A percentile compares a stretch with the other conserved stretches of the same genome.
Conservation (phyloP, 1,140 invertebrate species). For the Procambarus virginalis region DNA sequence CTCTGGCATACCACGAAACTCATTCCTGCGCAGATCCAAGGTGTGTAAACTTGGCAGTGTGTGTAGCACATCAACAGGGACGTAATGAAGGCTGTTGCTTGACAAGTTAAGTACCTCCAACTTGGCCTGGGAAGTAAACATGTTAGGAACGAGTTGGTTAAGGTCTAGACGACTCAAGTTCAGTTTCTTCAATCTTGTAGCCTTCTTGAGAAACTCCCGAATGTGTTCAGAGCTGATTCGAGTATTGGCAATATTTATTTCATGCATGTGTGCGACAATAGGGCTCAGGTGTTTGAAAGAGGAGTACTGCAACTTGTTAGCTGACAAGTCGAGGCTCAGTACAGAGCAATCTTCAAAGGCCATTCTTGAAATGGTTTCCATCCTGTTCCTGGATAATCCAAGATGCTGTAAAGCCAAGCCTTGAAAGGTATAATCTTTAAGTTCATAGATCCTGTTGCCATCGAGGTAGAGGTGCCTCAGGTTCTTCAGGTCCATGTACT, state of each 20-base stretch:
- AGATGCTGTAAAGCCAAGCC: conserved; percentile 55
- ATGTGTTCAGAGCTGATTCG: conserved; percentile 77
- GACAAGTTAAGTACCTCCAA: conserved; percentile 78
- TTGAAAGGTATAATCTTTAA: conserved; percentile 66
- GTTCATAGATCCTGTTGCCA: conserved; percentile 66
- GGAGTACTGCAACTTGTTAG: conserved; percentile 60
- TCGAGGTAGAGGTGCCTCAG: conserved; percentile 61
- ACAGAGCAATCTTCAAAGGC: conserved; percentile 68
- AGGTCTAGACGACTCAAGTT: conserved; percentile 82
- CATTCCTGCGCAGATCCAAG: conserved; percentile 80
- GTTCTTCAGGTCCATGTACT: conserved; percentile 73
- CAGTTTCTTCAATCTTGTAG: conserved; percentile 76
- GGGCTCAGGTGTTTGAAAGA: conserved; percentile 65
- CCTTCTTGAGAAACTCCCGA: conserved; percentile 60
- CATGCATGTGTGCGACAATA: conserved; percentile 73
- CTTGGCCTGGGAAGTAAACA: conserved; percentile 78
- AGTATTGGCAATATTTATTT: conserved; percentile 83
- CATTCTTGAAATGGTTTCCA: conserved; percentile 62
- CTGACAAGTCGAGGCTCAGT: conserved; percentile 56
- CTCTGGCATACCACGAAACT: conserved; percentile 78
- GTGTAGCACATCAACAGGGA: conserved; percentile 77
- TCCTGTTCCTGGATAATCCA: conserved; percentile 61
- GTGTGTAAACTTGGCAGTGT: conserved; percentile 77
- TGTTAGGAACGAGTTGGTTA: conserved; percentile 81
- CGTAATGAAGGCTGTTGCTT: conserved; percentile 76